phyloP scores from a whole-genome alignment of 2,888 invertebrate species.

The Koerneria pararmatus region DNA sequence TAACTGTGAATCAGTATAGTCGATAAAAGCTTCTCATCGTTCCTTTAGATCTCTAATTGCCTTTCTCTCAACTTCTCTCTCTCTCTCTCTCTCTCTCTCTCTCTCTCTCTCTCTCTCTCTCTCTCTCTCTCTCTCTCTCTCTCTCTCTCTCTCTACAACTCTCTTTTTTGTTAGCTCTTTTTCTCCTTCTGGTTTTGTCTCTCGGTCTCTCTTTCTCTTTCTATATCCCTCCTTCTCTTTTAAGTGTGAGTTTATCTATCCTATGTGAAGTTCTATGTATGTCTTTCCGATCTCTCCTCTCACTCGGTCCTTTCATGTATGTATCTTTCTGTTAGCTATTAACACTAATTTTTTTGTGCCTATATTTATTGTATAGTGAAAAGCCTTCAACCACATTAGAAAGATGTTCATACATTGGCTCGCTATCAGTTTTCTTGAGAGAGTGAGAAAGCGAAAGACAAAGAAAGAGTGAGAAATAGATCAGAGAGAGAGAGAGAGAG shows the following conservation, averaged over 20 bases:
- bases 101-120: slow-evolving; percentile 6
- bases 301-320: slow-evolving; percentile 1
- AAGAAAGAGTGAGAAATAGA: too few relatives aligned
- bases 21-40: too few relatives aligned
- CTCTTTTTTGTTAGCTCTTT: slow-evolving; percentile 10
- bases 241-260: neutral
- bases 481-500: too few relatives aligned
- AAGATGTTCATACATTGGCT: too few relatives aligned
- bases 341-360: neutral
- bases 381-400: too few relatives aligned
- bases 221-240: neutral
- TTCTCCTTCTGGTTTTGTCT: slow-evolving; percentile 3
- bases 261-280: neutral
- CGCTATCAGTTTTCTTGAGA: too few relatives aligned
- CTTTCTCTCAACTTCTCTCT: neutral
- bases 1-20: too few relatives aligned
- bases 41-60: slow-evolving; percentile 1
- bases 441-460: too few relatives aligned
- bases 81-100: slow-evolving; percentile 3
- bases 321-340: slow-evolving; percentile 1
- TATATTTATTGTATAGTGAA: too few relatives aligned
- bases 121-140: slow-evolving; percentile 15
- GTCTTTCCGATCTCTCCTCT: neutral
- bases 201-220: slow-evolving; percentile 13
- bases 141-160: neutral